A percentile compares a stretch with the other conserved stretches of the same genome.
Conservation (phyloP, 2,888 invertebrate species). For the Ischnus inquisitorius region DNA sequence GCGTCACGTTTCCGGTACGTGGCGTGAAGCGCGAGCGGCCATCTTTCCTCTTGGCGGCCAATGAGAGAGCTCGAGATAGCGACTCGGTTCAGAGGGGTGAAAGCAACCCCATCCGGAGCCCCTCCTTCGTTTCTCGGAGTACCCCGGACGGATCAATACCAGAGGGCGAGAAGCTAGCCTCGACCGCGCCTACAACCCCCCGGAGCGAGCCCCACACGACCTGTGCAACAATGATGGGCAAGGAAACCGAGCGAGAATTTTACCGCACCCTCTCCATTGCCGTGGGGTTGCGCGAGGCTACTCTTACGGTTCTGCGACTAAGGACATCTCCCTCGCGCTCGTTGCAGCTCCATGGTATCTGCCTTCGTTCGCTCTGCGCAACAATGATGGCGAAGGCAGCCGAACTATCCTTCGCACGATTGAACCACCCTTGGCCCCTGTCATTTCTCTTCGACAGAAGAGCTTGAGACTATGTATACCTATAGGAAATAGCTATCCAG, state of each 20-base stretch:
- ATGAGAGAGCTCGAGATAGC: conserved; percentile 71
- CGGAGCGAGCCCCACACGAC: conserved; percentile 41
- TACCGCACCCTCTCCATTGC: conserved; percentile 35
- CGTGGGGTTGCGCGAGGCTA: conserved; percentile 38
- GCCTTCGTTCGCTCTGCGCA: conserved; percentile 20
- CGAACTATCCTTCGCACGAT: conserved; percentile 46
- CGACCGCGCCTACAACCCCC: conserved; percentile 75
- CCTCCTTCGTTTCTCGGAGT: conserved; percentile 77
- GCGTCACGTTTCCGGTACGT: conserved; percentile 83
- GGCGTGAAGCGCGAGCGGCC: conserved; percentile 76
- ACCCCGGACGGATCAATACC: conserved; percentile 81
- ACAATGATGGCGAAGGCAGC: conserved; percentile 42
- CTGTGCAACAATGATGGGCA: conserved; percentile 61
- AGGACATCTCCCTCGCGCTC: conserved; percentile 19
- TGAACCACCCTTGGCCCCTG: conserved; percentile 30
- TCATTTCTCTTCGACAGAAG: not conserved
- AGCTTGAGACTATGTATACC: not conserved
- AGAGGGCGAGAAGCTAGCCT: conserved; percentile 66
- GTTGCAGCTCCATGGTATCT: not conserved
- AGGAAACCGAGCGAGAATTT: conserved; percentile 51
- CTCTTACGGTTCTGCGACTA: conserved; percentile 29
- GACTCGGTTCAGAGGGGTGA: conserved; percentile 51
- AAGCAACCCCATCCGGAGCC: conserved; percentile 78
- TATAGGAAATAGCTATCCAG: not conserved
- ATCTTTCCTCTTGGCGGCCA: conserved; percentile 81